Base-by-base conservation (phyloP, 2,888 invertebrate species). In the Scrobipalpa atriplicella region DNA sequence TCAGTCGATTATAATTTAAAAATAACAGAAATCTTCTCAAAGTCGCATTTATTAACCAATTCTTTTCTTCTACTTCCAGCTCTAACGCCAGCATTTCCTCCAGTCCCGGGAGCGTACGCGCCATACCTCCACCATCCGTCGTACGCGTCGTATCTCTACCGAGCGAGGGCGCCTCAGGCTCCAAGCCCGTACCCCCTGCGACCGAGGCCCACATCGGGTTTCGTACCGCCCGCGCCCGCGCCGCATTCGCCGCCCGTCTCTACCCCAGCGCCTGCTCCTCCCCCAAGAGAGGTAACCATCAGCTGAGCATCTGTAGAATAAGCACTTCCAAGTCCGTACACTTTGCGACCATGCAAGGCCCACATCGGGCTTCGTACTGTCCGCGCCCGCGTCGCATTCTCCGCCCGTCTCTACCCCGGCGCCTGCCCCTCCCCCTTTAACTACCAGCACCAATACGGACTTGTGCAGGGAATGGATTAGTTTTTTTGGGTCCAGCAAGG, bases 201-300 rank as follows among this genome's bases (percentile, higher is more conserved):
- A 73, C 90, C 86, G 73, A 88, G 86, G 71, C 89, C 84, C 70
- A 85, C 85, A 47, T 90, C 92, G 16, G 90, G 90, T 47, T 89
- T 92, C 82, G 87, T 91, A 76, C 89, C 91, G 73, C 88, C 89
- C 51, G 84, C 87, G 71, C 88, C 90, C 18, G 88, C 89, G 74
- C 90, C 89, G 51, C 87, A 87, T 66, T 87, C 89, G 6, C 89
- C 90, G 52, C 88, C 91, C 1, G 84, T 85, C 52, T 78, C 86
- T 13, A 81, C 85, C 41, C 86, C 89, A 7, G 86, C 84, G 65
- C 89, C 89, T 10, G 82, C 76, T 51, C 86, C 87, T 18, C 85
- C 87, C 13, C 85, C 86, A 21, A 80, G 87, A 85, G 90, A 90
- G 84, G 91, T 90, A 73, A 78, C 29, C 13, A 5, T 47, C 47